phyloP scores from a whole-genome alignment of 2,113 vertebrate genomes.

The Chlorodrepanis virens region DNA sequence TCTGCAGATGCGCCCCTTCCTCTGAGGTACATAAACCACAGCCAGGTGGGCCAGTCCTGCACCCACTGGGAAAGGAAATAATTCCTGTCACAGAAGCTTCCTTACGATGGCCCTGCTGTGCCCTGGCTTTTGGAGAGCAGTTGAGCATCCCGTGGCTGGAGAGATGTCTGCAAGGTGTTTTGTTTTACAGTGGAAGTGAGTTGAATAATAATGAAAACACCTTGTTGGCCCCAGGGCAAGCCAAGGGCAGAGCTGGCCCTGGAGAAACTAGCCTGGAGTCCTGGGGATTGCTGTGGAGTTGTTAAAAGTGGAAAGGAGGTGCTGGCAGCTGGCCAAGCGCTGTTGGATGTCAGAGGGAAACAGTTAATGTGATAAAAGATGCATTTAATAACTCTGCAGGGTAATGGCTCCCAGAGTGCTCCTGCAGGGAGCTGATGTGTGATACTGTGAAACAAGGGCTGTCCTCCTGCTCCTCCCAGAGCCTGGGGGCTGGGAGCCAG shows the following conservation, averaged over 20 bases:
- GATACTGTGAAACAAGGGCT: neutral
- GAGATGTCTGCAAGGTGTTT: neutral
- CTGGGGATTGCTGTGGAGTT: fast-evolving
- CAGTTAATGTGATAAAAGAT: neutral
- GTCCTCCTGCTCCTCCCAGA: neutral
- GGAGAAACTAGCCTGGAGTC: neutral
- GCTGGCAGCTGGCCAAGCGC: neutral
- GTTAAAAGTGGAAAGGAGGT: neutral
- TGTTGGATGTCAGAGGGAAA: neutral
- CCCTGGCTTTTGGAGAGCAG: neutral
- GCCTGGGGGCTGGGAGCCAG: fast-evolving
- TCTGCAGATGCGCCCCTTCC: neutral
- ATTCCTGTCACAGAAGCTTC: neutral
- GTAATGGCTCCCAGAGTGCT: neutral
- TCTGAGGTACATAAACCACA: neutral
- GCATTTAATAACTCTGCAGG: neutral
- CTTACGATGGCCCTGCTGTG: neutral
- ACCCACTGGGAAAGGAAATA: neutral
- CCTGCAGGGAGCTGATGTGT: neutral
- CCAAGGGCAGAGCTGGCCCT: neutral
- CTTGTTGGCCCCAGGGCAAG: neutral
- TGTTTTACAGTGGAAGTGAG: neutral
- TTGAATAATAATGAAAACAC: neutral
- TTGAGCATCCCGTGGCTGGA: neutral
- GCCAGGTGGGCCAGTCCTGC: neutral